These are phyloP conservation scores for Drosophila orosa DNA, from an alignment of 1,140 invertebrate genomes.

Conservation along the genomic window DNA sequence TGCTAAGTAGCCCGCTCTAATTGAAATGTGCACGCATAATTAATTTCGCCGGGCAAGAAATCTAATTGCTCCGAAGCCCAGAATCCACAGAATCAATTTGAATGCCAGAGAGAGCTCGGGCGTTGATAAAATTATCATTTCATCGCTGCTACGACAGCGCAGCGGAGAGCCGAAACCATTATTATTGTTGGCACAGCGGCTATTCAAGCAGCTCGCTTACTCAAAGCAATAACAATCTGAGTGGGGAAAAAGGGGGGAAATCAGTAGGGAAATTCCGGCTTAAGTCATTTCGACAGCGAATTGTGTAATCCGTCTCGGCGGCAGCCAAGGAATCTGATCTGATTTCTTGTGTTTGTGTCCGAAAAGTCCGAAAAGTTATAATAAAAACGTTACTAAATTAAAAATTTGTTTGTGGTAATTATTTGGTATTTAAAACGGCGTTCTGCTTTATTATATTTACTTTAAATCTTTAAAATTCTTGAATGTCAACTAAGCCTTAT, in stretches of 20 bases:
- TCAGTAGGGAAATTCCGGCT: conserved; percentile 35
- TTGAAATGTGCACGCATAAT: conserved; percentile 75
- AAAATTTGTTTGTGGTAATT: too few species aligned
- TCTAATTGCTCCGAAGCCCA: conserved; percentile 48
- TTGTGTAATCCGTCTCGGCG: conserved; percentile 67
- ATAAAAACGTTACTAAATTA: too few species aligned
- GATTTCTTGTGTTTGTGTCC: conserved; percentile 39
- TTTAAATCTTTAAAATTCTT: too few species aligned
- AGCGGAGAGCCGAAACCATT: conserved; percentile 12
- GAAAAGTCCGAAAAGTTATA: not conserved
- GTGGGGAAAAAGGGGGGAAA: not conserved
- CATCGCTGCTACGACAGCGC: not conserved
- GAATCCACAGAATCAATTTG: conserved; percentile 63
- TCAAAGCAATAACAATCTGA: conserved; percentile 38
- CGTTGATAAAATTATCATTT: conserved; percentile 61
- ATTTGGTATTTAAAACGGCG: not conserved
- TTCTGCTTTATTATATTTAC: not conserved
- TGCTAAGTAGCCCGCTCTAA: conserved; percentile 49
- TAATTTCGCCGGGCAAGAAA: conserved; percentile 59
- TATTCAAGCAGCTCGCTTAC: conserved; percentile 72
- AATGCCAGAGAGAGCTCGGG: conserved; percentile 14
- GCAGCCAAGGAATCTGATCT: conserved; percentile 36
- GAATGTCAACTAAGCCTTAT: too few species aligned
- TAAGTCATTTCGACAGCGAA: conserved; percentile 74
- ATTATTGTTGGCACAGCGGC: conserved; percentile 76